These are phyloP conservation scores for Himalopsyche japonica DNA, from an alignment of 2,888 invertebrate genomes.

Conservation along the genomic window DNA sequence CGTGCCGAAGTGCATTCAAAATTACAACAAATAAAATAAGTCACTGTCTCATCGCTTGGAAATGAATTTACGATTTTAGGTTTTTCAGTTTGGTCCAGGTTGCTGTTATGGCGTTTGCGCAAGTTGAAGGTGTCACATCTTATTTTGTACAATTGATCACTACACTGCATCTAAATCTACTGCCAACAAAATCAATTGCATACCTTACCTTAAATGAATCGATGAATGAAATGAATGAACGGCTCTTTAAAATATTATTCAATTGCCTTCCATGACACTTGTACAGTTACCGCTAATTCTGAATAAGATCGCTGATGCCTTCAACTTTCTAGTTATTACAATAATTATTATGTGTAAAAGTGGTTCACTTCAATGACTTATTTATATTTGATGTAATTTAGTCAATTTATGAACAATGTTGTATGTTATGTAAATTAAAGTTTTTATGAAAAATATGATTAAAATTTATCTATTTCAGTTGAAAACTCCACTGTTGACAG, in stretches of 20 bases:
- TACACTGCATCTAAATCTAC: neutral
- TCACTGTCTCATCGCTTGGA: neutral
- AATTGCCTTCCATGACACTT: no score
- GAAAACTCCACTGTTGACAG: no score
- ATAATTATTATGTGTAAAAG: neutral
- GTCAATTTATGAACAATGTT: neutral
- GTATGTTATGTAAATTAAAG: neutral
- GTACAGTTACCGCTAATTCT: neutral
- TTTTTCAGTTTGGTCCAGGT: constrained; percentile 29
- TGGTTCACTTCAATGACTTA: neutral
- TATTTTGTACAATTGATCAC: neutral
- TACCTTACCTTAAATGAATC: no score
- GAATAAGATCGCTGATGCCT: neutral
- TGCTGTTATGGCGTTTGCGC: neutral
- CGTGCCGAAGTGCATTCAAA: neutral
- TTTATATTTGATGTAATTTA: neutral
- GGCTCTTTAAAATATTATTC: no score
- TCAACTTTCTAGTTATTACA: neutral
- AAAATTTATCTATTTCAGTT: neutral
- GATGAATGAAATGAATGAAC: no score
- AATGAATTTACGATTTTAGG: constrained; percentile 4
- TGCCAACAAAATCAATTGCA: neutral
- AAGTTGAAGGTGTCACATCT: constrained; percentile 22
- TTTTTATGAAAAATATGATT: neutral
- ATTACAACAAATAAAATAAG: neutral